Evolutionary conservation across 2,888 invertebrate species (phyloP).

Genomic region (Abrostola triplasia): DNA sequence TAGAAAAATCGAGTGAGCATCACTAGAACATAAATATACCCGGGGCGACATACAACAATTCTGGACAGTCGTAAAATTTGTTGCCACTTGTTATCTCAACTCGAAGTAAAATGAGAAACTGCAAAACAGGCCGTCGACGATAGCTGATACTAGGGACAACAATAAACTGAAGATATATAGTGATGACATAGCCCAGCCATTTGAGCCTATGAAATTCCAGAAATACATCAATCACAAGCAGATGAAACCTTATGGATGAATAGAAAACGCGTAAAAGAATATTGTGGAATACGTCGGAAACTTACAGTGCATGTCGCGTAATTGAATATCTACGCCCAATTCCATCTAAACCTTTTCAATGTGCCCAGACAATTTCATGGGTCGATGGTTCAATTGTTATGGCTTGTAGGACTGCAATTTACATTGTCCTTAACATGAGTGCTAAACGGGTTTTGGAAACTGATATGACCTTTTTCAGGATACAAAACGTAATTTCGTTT

Average conservation of each 20-base stretch:
- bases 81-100: constrained; percentile 70
- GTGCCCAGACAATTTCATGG: constrained; percentile 49
- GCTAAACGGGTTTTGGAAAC: constrained; percentile 21
- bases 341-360: constrained; percentile 42
- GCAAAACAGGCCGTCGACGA: constrained; percentile 47
- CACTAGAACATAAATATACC: constrained; percentile 58
- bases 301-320: constrained; percentile 20
- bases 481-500: neutral
- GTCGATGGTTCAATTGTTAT: constrained; percentile 47
- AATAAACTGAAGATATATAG: constrained; percentile 27
- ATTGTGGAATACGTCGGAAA: constrained; percentile 14
- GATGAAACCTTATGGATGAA: constrained; percentile 8
- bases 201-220: constrained; percentile 8
- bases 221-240: constrained; percentile 10
- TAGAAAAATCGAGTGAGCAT: constrained; percentile 59
- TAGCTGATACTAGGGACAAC: constrained; percentile 28
- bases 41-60: constrained; percentile 61
- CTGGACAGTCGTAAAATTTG: constrained; percentile 73
- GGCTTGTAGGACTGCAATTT: constrained; percentile 41
- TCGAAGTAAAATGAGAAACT: constrained; percentile 60
- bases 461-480: neutral
- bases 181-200: neutral
- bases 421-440: constrained; percentile 33
- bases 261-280: constrained; percentile 5
- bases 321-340: constrained; percentile 29